A percentile compares a stretch with the other conserved stretches of the same genome.
These are phyloP conservation scores for Sapajus apella DNA, from an alignment of 2,113 vertebrate species.

Conservation along the genomic window DNA sequence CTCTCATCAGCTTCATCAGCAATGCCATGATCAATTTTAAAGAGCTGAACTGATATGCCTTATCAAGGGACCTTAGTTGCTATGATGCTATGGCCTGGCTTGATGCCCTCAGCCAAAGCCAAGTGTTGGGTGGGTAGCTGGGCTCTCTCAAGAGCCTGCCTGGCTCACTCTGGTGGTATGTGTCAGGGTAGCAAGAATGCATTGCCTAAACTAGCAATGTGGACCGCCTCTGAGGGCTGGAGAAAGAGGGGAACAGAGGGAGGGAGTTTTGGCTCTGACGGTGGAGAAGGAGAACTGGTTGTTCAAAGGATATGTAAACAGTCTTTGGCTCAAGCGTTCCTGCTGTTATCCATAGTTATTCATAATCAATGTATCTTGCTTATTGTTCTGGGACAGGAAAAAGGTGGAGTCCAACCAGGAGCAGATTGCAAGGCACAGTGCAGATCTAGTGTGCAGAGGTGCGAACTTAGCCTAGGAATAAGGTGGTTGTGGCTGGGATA, in stretches of 20 bases:
- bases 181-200: slow-evolving; percentile 75
- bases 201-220: slow-evolving; percentile 75
- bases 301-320: slow-evolving; percentile 66
- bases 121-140: slow-evolving; percentile 71
- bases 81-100: slow-evolving; percentile 66
- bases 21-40: slow-evolving; percentile 39
- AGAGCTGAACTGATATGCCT: slow-evolving; percentile 44
- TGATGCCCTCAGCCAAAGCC: slow-evolving; percentile 45
- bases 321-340: background rate
- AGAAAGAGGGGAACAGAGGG: background rate
- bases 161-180: slow-evolving; percentile 58
- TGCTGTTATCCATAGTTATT: slow-evolving; percentile 26
- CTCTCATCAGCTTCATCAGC: slow-evolving; percentile 24
- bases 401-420: background rate
- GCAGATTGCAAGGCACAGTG: background rate
- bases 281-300: slow-evolving; percentile 67
- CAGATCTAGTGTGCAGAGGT: background rate
- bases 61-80: slow-evolving; percentile 70
- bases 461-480: slow-evolving; percentile 17
- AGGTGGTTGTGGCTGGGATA: background rate
- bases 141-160: slow-evolving; percentile 52
- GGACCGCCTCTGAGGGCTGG: slow-evolving; percentile 38
- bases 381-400: slow-evolving; percentile 32
- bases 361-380: slow-evolving; percentile 24
- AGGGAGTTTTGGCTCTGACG: slow-evolving; percentile 32